Evolutionary conservation across 2,888 invertebrate genomes (phyloP).

Genomic region (Watsonalla cultraria): DNA sequence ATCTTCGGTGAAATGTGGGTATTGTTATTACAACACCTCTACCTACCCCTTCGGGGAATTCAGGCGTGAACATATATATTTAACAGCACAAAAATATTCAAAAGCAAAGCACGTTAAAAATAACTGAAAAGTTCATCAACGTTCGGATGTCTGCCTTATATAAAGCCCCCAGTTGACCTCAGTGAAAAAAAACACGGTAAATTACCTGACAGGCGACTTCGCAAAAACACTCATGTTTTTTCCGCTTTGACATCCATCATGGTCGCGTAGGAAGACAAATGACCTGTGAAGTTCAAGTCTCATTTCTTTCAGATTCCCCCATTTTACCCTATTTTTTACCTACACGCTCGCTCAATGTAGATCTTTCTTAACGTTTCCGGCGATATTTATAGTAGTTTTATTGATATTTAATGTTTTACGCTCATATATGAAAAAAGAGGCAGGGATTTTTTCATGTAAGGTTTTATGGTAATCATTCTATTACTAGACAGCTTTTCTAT

Average conservation of each 20-base stretch:
- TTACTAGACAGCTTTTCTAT: too few relatives aligned
- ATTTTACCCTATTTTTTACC: not conserved
- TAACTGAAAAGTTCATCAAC: not conserved
- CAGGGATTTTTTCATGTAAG: too few relatives aligned
- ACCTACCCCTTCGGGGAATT: too few relatives aligned
- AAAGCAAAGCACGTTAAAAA: not conserved
- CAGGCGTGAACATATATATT: too few relatives aligned
- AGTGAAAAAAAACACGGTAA: not conserved
- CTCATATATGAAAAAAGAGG: not conserved
- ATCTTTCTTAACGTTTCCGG: not conserved
- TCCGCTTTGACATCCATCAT: conserved; percentile 33
- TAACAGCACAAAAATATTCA: too few relatives aligned
- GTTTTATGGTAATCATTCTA: too few relatives aligned
- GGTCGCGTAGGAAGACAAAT: conserved; percentile 35
- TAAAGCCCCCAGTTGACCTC: not conserved
- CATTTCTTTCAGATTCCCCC: not conserved
- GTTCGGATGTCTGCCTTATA: not conserved
- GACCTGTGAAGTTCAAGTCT: conserved; percentile 28
- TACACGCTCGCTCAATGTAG: not conserved
- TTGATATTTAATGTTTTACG: not conserved
- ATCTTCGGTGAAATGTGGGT: too few relatives aligned
- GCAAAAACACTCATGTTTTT: conserved; percentile 28
- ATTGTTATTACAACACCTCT: too few relatives aligned
- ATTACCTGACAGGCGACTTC: conserved; percentile 9
- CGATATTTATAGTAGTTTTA: not conserved